Evolutionary conservation across 2,113 vertebrate genomes (phyloP).

Genomic region (Plecturocebus donacophilus): DNA sequence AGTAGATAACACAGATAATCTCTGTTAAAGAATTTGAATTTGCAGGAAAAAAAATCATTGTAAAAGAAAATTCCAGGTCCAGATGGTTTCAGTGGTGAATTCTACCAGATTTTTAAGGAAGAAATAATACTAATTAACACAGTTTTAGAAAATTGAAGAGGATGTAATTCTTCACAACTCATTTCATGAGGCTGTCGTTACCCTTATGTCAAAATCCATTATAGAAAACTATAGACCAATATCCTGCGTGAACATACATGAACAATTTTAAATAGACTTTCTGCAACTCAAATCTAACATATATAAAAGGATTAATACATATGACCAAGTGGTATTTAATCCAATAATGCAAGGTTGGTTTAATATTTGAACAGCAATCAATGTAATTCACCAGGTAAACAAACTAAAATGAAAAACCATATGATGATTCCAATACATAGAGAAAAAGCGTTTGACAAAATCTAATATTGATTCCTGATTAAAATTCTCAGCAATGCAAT

Average conservation of each 20-base stretch:
- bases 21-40: slow-evolving; percentile 16
- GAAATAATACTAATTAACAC: not conserved
- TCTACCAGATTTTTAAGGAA: slow-evolving; percentile 48
- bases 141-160: not conserved
- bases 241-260: not conserved
- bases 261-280: not conserved
- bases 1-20: not conserved
- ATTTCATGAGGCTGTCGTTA: not conserved
- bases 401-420: not conserved
- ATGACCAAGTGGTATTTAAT: slow-evolving; percentile 6
- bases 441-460: not conserved
- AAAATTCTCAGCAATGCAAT: not conserved
- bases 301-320: not conserved
- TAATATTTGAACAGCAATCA: slow-evolving; percentile 15
- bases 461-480: not conserved
- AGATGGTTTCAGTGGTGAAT: slow-evolving; percentile 4
- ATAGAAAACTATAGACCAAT: not conserved
- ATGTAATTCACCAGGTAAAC: not conserved
- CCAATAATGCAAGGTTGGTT: not conserved
- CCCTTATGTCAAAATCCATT: not conserved
- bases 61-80: not conserved
- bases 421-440: not conserved
- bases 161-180: not conserved
- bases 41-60: not conserved
- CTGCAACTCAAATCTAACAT: not conserved